A percentile compares a stretch with the other conserved stretches of the same genome.
Evolutionary conservation across 2,888 invertebrate genomes (phyloP).

Genomic region (Epistrophella euchroma): DNA sequence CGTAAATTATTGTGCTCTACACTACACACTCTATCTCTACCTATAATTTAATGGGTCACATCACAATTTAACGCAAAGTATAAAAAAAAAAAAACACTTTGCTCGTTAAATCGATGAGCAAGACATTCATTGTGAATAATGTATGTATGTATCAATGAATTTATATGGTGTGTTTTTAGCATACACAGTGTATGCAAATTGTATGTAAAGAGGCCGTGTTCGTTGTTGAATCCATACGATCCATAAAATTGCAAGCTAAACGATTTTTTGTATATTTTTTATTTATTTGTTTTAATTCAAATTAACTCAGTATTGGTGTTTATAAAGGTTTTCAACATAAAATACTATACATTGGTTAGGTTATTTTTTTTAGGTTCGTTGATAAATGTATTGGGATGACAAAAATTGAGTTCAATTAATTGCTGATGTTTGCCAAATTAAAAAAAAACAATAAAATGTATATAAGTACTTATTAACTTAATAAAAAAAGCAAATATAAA

Average conservation of each 20-base stretch:
- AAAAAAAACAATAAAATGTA: background rate
- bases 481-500: background rate
- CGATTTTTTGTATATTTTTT: background rate
- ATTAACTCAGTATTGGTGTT: background rate
- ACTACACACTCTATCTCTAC: background rate
- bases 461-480: background rate
- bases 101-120: conserved; percentile 14
- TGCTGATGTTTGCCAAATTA: background rate
- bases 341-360: background rate
- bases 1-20: background rate
- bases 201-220: conserved; percentile 38
- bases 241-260: conserved; percentile 31
- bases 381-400: conserved; percentile 6
- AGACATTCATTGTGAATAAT: conserved; percentile 8
- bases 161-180: background rate
- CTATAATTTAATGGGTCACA: conserved; percentile 5
- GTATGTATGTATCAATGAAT: background rate
- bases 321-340: background rate
- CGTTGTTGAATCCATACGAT: background rate
- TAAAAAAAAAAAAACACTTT: background rate
- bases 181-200: conserved; percentile 24
- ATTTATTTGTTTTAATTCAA: conserved; percentile 14
- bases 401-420: conserved; percentile 42
- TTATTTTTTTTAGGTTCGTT: conserved; percentile 24
- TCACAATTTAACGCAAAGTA: conserved; percentile 7